Evolutionary conservation across 1,140 invertebrate genomes (phyloP).

Genomic region (Ceratina japonica): DNA sequence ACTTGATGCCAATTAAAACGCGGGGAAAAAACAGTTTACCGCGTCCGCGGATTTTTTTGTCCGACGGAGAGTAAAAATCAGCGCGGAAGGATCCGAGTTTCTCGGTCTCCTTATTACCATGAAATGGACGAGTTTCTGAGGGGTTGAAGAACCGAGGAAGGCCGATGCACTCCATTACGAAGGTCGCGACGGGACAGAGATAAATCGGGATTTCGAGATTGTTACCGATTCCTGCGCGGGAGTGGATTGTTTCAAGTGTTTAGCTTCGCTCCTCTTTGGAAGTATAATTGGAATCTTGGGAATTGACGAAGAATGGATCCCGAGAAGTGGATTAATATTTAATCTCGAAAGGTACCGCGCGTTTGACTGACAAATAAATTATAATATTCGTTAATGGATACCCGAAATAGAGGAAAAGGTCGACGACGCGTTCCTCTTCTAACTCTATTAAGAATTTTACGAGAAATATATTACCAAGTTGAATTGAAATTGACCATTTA

Average conservation of each 20-base stretch:
- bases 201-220: slow-evolving; percentile 44
- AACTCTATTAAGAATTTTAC: neutral
- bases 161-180: slow-evolving; percentile 33
- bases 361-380: neutral
- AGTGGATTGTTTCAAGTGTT: slow-evolving; percentile 10
- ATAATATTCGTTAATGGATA: neutral
- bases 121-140: neutral
- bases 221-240: slow-evolving; percentile 28
- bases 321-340: slow-evolving; percentile 23
- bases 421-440: too few species aligned
- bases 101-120: neutral
- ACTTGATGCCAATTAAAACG: neutral
- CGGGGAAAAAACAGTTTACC: too few species aligned
- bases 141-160: slow-evolving; percentile 4
- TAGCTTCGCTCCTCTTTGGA: neutral
- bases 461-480: neutral
- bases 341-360: neutral
- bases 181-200: slow-evolving; percentile 12
- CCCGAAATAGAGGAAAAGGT: neutral
- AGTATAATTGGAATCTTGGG: slow-evolving; percentile 35
- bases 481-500: neutral
- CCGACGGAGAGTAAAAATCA: neutral
- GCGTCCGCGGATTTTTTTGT: neutral
- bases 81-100: neutral
- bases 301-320: neutral